A percentile compares a stretch with the other conserved stretches of the same genome.
Evolutionary conservation across 2,113 vertebrate genomes (phyloP).

Genomic region (Hypomesus transpacificus): DNA sequence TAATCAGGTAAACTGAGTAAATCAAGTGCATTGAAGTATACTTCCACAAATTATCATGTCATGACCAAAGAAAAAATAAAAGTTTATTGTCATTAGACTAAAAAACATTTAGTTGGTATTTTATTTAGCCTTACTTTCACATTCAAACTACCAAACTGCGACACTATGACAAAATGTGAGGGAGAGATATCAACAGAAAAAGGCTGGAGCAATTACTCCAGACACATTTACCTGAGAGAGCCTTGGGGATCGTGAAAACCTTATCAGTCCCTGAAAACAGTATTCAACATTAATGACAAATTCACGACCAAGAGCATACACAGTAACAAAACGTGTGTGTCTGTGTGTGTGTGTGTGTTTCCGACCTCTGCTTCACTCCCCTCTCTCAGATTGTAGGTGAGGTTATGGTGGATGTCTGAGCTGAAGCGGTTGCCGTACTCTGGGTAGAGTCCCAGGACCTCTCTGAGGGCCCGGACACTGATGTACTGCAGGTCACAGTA

Average conservation of each 20-base stretch:
- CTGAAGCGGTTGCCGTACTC: constrained; percentile 86
- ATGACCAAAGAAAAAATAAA: not conserved
- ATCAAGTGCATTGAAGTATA: not conserved
- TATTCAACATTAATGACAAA: constrained; percentile 10
- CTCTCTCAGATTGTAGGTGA: constrained; percentile 94
- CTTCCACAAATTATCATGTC: not conserved
- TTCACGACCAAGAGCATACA: not conserved
- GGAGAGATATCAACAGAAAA: not conserved
- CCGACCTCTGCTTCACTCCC: constrained; percentile 80
- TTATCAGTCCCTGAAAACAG: constrained; percentile 73
- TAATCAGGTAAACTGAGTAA: not conserved
- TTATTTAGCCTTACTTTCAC: too few species aligned
- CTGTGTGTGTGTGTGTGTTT: constrained; percentile 11
- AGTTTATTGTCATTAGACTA: not conserved
- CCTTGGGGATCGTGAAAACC: constrained; percentile 76
- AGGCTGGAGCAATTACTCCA: not conserved
- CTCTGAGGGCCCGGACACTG: constrained; percentile 81
- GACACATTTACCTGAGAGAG: constrained; percentile 71
- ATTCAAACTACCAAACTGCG: too few species aligned
- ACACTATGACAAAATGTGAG: too few species aligned
- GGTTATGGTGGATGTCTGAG: constrained; percentile 85
- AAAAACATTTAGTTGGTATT: too few species aligned
- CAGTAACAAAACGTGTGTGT: not conserved
- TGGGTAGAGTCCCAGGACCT: constrained; percentile 89
- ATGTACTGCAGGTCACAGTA: constrained; percentile 95